Evolutionary conservation across 1,140 invertebrate species (phyloP).

Genomic region (Charaxes varanes): DNA sequence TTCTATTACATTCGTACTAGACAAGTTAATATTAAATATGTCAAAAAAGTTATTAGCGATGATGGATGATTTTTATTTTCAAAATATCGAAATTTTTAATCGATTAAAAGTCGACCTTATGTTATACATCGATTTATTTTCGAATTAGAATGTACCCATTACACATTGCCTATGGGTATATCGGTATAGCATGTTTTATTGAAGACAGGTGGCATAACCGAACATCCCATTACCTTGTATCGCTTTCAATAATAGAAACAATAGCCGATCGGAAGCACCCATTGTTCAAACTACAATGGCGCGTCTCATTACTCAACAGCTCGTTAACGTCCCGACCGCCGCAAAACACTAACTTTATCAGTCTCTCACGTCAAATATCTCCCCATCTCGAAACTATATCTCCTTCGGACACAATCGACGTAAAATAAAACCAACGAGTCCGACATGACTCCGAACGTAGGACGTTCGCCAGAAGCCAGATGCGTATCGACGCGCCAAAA

Average conservation of each 20-base stretch:
- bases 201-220: slow-evolving; percentile 15
- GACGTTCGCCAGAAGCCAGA: slow-evolving; percentile 52
- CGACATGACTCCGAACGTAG: slow-evolving; percentile 27
- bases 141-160: no score
- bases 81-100: no score
- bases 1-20: no score
- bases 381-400: slow-evolving; percentile 60
- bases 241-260: slow-evolving; percentile 67
- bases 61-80: no score
- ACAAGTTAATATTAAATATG: no score
- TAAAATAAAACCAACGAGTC: slow-evolving; percentile 41
- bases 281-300: slow-evolving; percentile 66
- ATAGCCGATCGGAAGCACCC: slow-evolving; percentile 45
- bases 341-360: slow-evolving; percentile 70
- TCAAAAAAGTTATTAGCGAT: no score
- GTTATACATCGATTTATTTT: no score
- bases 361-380: slow-evolving; percentile 64
- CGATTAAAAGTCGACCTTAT: no score
- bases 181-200: slow-evolving; percentile 11
- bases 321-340: slow-evolving; percentile 62
- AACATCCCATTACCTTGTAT: slow-evolving; percentile 22
- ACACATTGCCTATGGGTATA: no score
- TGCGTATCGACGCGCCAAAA: slow-evolving; percentile 66
- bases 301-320: slow-evolving; percentile 63
- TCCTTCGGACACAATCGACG: slow-evolving; percentile 54